Evolutionary conservation across 2,797 vertebrate species (phyloP).

Genomic region (Pseudocheirus occidentalis): DNA sequence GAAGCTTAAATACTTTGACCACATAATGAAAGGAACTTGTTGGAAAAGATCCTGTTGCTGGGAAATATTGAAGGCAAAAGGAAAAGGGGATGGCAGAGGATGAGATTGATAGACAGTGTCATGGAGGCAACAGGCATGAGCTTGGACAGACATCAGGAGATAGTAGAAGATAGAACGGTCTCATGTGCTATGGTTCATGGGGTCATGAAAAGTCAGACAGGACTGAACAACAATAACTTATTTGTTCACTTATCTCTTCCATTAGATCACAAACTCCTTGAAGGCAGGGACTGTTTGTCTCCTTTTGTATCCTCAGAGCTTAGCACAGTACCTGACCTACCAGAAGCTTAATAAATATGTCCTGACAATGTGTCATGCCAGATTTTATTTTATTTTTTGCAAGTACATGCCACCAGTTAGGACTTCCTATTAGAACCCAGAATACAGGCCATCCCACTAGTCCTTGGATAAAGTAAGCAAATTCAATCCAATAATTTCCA

Average conservation of each 20-base stretch:
- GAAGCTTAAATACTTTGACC: background rate
- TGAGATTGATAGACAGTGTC: background rate
- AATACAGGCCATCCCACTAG: background rate
- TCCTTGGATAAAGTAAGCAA: background rate
- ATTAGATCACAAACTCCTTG: background rate
- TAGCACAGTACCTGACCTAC: background rate
- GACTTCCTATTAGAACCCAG: background rate
- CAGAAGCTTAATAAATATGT: background rate
- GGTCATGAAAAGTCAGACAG: background rate
- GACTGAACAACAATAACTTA: background rate
- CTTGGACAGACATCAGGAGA: no score
- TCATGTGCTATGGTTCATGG: no score
- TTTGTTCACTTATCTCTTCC: background rate
- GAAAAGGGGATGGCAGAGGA: background rate
- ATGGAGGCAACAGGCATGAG: background rate
- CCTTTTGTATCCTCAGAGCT: background rate
- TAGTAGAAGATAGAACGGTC: no score
- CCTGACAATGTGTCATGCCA: background rate
- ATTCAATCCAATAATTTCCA: background rate
- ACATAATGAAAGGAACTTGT: background rate
- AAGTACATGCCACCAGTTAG: background rate
- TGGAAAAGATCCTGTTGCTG: background rate
- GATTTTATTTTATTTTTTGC: background rate
- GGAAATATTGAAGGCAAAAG: background rate
- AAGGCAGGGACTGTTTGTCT: no score